Base-by-base conservation (phyloP, 2,797 vertebrate genomes). In the Poeciliopsis paucimaculata region DNA sequence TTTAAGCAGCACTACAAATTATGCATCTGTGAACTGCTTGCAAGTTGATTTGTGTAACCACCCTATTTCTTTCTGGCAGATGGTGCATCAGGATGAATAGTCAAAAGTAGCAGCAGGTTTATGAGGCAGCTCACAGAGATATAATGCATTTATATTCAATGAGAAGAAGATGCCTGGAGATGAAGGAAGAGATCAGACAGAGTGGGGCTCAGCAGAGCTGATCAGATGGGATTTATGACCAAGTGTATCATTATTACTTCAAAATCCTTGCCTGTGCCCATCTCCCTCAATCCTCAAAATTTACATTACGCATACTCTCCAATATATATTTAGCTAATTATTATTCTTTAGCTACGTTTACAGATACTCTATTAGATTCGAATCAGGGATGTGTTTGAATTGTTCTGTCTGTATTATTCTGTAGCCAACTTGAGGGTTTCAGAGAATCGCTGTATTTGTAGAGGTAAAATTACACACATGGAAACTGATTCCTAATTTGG, bases 111-210 rank as follows among this genome's bases (percentile, higher is more conserved):
- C 23, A 0, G 57, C 5, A 39, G 60, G 77, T 84, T 84, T 72
- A 78, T 46, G 39, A 78, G 68, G 51, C 12, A 20, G 47, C 53
- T 82, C 76, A 82, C 76, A 1, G 6, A 34, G 71, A 20, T 82
- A 43, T 36, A 78, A 49, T 31, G 79, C 77, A 77, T 86, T 85
- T 72, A 77, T 82, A 84, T 79, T 83, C 74, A 82, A 76, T 81
- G 43, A 78, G 34, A 10, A 77, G 45, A 66, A 74, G 79, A 66
- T 76, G 72, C 80, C 4, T 45, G 47, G 36, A 6, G 49, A 79
- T 71, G 41, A 81, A 73, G 68, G 15, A 55, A 28, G 28, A 68
- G 46, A 80, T 76, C n/a, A 72, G 46, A 23, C 43, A 41, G 76
- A 68, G 55, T 77, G 20, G 79, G 34, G 78, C 9, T 49, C 36